Evolutionary conservation across 2,888 invertebrate species (phyloP).

Genomic region (Chaetogeoica ovagalla): DNA sequence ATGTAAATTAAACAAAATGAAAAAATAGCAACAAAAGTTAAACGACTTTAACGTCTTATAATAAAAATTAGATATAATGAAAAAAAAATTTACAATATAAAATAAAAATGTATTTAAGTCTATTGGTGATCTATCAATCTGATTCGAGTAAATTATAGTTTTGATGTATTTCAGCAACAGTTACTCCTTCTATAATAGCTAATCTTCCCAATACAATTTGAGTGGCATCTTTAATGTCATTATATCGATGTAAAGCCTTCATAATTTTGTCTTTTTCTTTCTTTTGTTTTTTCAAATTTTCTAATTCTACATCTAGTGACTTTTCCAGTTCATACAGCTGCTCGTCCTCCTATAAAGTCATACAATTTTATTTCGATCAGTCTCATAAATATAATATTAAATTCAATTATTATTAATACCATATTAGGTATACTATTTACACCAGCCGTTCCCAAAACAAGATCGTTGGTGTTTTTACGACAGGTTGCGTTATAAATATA

Average conservation of each 20-base stretch:
- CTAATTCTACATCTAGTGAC: conserved; percentile 42
- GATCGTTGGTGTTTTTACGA: too few relatives aligned
- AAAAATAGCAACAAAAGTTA: too few relatives aligned
- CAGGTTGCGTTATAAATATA: too few relatives aligned
- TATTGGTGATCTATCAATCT: background rate
- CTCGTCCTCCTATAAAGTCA: conserved; percentile 4
- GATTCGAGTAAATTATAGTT: conserved; percentile 52
- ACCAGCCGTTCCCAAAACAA: too few relatives aligned
- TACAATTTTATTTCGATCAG: background rate
- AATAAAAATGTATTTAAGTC: conserved; percentile 1
- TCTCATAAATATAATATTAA: background rate
- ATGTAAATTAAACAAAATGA: background rate
- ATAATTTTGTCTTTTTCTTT: conserved; percentile 51
- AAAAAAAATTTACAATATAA: background rate
- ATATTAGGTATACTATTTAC: too few relatives aligned
- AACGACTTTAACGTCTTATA: background rate
- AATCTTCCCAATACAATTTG: conserved; percentile 54
- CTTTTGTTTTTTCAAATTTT: conserved; percentile 31
- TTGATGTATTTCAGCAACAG: conserved; percentile 54
- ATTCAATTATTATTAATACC: too few relatives aligned
- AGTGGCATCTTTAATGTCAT: conserved; percentile 55
- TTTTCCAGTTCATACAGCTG: background rate
- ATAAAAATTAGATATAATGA: conserved; percentile 7
- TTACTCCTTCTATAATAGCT: conserved; percentile 54
- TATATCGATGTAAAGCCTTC: conserved; percentile 55